Evolutionary conservation across 2,797 vertebrate genomes (phyloP).

Genomic region (Sitta carolinensis): DNA sequence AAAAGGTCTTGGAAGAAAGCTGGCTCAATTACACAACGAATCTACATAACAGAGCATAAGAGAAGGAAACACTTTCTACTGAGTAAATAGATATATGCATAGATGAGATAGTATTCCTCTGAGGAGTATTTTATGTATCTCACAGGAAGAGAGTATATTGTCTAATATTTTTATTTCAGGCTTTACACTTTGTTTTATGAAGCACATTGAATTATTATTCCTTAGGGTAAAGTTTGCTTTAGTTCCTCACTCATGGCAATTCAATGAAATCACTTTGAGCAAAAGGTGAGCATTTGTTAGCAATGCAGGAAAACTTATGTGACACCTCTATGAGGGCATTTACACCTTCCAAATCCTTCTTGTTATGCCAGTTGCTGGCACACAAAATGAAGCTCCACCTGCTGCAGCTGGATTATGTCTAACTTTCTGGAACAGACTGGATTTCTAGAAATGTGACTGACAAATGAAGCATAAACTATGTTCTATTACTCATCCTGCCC

Average conservation of each 20-base stretch:
- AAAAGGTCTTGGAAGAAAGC: not conserved
- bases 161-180: constrained; percentile 31
- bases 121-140: constrained; percentile 12
- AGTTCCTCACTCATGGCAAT: not conserved
- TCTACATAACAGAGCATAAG: not conserved
- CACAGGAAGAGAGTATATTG: not conserved
- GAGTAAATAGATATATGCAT: not conserved
- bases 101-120: not conserved
- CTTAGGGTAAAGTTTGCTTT: not conserved
- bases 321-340: not conserved
- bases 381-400: not conserved
- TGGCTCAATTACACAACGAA: not conserved
- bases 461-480: not conserved
- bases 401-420: constrained; percentile 23
- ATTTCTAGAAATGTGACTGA: constrained; percentile 34
- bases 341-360: not conserved
- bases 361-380: not conserved
- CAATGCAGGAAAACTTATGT: not conserved
- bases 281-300: constrained; percentile 29
- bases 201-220: not conserved
- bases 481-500: constrained; percentile 10
- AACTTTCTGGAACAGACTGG: not conserved
- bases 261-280: constrained; percentile 2
- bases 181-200: constrained; percentile 30
- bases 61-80: not conserved